Evolutionary conservation across 2,113 vertebrate species (phyloP), one percentile per base, ranked within the genome.

Genomic region (Corythornis vintsioides): DNA sequence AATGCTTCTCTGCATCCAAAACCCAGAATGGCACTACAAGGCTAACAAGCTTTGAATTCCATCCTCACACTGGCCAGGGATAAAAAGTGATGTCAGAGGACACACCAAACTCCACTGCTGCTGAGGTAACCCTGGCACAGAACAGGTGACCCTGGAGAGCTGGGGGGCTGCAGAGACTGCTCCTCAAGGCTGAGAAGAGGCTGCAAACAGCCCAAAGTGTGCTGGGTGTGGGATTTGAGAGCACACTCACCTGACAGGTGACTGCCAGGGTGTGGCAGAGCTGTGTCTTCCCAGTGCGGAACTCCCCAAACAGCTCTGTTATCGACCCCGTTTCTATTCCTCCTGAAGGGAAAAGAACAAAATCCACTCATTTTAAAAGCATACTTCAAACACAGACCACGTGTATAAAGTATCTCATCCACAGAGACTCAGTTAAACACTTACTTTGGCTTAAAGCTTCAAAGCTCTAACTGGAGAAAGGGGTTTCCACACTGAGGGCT

Each of bases 321-420:
- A 99, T 99, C 72, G 99, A 99, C 52, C 99, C 99, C 0, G 99
- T 99, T 97, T 99, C 99, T 80, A 99, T 98, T 61, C 99, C 99
- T 83, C 99, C 99, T 99, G 25, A 38, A 26, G 26, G 52, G 18
- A 60, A 82, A 86, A 47, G 0, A 66, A 61, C 38, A 38, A 38
- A 38, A 38, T 38, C 38, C 38, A 38, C 38, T 38, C 38, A 38
- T 38, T 38, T 38, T 21, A 42, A 38, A 50, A 63, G 26, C 21
- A 15, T 2, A 9, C 5, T 57, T 31, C 72, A 77, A 57, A 55
- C 29, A 35, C 29, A 74, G 59, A n/a, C 16, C 24, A 10, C 1
- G 4, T 11, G 7, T 11, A 28, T 10, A 12, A 52, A 55, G 21
- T 6, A 26, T 3, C 43, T 52, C 20, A 35, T 43, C 53, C 11